Conservation (phyloP, 1,140 invertebrate species). For the Dysdera silvatica region DNA sequence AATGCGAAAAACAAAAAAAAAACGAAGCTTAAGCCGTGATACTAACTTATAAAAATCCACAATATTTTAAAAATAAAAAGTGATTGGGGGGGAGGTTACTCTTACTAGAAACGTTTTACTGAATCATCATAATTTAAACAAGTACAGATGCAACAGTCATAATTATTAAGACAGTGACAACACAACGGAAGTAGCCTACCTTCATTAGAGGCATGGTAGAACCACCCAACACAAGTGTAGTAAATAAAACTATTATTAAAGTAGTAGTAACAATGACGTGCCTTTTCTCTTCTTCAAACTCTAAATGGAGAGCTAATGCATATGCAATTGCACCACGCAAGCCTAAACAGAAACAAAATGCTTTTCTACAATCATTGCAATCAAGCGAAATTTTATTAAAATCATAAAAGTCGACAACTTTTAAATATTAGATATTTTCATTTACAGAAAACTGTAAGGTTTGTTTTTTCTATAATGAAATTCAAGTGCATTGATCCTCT, state of each 20-base stretch:
- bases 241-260: constrained; percentile 91
- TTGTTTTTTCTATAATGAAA: too few relatives aligned
- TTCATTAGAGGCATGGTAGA: constrained; percentile 92
- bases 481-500: too few relatives aligned
- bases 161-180: background rate
- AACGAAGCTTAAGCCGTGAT: too few relatives aligned
- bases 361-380: too few relatives aligned
- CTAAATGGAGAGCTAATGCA: constrained; percentile 89
- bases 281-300: constrained; percentile 76
- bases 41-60: constrained; percentile 2
- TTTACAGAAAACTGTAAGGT: too few relatives aligned
- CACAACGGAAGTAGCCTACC: constrained; percentile 36
- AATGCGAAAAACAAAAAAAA: too few relatives aligned
- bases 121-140: background rate
- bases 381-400: too few relatives aligned
- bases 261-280: constrained; percentile 96
- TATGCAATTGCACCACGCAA: constrained; percentile 95
- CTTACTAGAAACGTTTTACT: background rate
- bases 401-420: too few relatives aligned
- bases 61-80: background rate
- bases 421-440: too few relatives aligned
- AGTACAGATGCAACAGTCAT: background rate
- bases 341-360: too few relatives aligned
- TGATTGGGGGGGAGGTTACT: too few relatives aligned
- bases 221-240: constrained; percentile 87